These are phyloP conservation scores for Drosophila barbarae DNA, from an alignment of 2,888 invertebrate genomes.

Conservation along the genomic window DNA sequence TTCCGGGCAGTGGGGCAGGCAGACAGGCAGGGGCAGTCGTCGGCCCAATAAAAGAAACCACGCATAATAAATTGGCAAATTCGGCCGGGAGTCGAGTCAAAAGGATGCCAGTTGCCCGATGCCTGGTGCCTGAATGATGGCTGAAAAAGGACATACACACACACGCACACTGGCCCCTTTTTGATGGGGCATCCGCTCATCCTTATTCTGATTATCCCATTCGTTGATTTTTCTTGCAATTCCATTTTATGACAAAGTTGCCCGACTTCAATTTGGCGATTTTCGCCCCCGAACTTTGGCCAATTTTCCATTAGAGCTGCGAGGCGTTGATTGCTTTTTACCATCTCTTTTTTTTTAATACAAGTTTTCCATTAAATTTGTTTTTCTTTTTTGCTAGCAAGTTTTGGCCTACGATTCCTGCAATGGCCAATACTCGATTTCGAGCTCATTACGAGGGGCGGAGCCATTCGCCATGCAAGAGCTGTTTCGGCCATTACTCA, in stretches of 20 bases:
- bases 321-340: constrained; percentile 56
- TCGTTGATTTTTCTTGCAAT: constrained; percentile 57
- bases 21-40: constrained; percentile 7
- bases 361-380: constrained; percentile 19
- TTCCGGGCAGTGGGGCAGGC: constrained; percentile 3
- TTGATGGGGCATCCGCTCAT: constrained; percentile 36
- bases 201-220: constrained; percentile 45
- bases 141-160: constrained; percentile 43
- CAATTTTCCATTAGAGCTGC: constrained; percentile 58
- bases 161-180: constrained; percentile 31
- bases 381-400: constrained; percentile 20
- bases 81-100: constrained; percentile 20
- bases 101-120: constrained; percentile 4
- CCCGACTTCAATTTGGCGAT: constrained; percentile 63
- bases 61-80: constrained; percentile 67
- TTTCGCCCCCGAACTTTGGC: constrained; percentile 32
- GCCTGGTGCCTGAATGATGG: constrained; percentile 1
- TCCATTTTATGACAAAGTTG: constrained; percentile 66
- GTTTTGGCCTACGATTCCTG: constrained; percentile 29
- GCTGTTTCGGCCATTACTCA: constrained; percentile 33
- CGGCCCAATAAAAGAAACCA: constrained; percentile 44
- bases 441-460: constrained; percentile 6
- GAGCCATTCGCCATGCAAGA: constrained; percentile 29
- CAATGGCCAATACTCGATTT: constrained; percentile 6
- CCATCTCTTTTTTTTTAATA: constrained; percentile 14